Evolutionary conservation across 2,797 vertebrate species (phyloP), one percentile per base, ranked within the genome.

Genomic region (Manis crassicaudata): DNA sequence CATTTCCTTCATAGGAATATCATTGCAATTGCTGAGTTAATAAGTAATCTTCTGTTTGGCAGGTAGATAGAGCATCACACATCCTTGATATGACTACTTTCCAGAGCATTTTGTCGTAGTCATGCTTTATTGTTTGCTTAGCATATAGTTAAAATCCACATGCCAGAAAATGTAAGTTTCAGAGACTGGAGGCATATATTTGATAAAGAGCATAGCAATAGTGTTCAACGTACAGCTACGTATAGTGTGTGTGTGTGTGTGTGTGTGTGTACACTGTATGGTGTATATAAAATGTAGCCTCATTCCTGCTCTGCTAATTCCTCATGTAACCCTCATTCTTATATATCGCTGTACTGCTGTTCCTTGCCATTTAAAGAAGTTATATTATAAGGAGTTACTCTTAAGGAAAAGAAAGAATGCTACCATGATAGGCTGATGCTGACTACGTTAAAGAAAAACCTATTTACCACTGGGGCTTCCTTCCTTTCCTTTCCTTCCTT

Each of bases 371-470:
- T 90, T 72, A 43, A 77, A 17, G 32, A 88, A 46, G 6, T 83
- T 79, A 32, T 37, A 75, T 6, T 25, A 37, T n/a, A 85, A 92
- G 27, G 35, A 92, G 35, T 0, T 82, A 18, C 37, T 56, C 93
- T 60, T 17, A 77, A 62, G 46, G 23, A 94, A 90, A 87, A 84
- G 52, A 29, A 67, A 91, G 46, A 86, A 70, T 68, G 43, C 77
- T 73, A 68, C 18, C 81, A 5, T 73, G 54, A 54, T 54, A 40
- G 20, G 63, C 12, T 76, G n/a, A 58, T 68, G 18, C 46, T 35
- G 12, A 65, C 73, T 84, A 84, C 79, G 52, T 89, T 83, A 79
- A 93, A 76, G 72, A 94, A 92, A 14, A 80, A 1, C 10, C 90
- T 91, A n/a, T 58, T 25, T 90, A n/a, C 32, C 58, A 73, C 63